Percentiles rank a stretch among this genome's conserved stretches.
Conservation (phyloP, 1,140 invertebrate species). For the Asobara japonica region DNA sequence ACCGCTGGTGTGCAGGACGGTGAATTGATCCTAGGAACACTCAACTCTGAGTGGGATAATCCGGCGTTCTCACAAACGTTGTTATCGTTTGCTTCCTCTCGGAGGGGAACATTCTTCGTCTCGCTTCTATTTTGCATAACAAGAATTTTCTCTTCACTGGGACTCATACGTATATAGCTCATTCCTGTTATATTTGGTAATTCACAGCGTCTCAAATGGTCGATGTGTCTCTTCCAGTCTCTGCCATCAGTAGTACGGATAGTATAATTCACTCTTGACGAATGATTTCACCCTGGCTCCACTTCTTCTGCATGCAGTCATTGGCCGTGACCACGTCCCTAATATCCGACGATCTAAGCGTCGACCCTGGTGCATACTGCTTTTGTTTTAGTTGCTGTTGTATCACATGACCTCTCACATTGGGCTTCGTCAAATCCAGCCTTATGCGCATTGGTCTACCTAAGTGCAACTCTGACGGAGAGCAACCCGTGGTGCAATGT, state of each 20-base stretch:
- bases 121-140: no score
- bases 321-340: neutral
- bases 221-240: conserved; percentile 33
- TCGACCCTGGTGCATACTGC: neutral
- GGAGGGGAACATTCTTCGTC: no score
- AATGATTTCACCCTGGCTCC: neutral
- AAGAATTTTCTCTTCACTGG: no score
- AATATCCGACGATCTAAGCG: neutral
- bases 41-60: no score
- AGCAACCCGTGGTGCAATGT: conserved; percentile 9
- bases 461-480: neutral
- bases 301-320: neutral
- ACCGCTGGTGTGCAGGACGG: no score
- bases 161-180: no score
- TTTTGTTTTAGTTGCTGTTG: conserved; percentile 2
- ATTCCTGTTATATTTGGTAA: no score
- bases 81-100: no score
- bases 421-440: conserved; percentile 2
- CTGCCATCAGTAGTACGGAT: conserved; percentile 25
- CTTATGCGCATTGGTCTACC: neutral
- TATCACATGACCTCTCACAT: neutral
- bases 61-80: no score
- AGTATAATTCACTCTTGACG: neutral
- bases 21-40: no score
- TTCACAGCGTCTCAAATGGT: conserved; percentile 37